Evolutionary conservation across 2,113 vertebrate genomes (phyloP).

Genomic region (Chamaetylas fuelleborni): DNA sequence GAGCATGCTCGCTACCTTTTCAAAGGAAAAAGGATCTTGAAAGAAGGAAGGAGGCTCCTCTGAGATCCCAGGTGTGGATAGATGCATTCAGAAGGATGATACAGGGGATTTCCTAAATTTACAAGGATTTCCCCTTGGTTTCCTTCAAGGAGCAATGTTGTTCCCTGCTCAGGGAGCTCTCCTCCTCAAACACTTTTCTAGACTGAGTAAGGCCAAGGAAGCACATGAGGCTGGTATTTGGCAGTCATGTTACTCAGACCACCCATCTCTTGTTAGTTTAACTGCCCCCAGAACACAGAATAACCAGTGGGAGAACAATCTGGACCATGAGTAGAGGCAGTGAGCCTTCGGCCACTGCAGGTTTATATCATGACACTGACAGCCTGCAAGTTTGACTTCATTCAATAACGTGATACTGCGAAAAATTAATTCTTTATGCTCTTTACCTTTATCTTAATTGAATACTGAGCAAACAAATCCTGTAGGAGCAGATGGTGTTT

Average conservation of each 20-base stretch:
- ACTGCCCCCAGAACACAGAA: not conserved
- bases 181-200: not conserved
- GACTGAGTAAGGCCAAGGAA: not conserved
- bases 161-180: not conserved
- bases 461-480: not conserved
- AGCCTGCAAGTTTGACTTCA: not conserved
- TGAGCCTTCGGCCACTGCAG: not conserved
- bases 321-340: not conserved
- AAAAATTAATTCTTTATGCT: not conserved
- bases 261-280: conserved; percentile 14
- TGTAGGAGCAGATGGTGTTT: not conserved
- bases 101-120: not conserved
- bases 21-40: not conserved
- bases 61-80: not conserved
- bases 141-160: not conserved
- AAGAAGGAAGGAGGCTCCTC: not conserved
- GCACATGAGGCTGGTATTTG: not conserved
- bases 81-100: not conserved
- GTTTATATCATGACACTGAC: not conserved
- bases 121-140: not conserved
- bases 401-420: not conserved
- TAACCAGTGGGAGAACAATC: not conserved
- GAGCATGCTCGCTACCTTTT: not conserved
- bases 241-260: not conserved
- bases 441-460: not conserved